Conservation (phyloP, 2,888 invertebrate genomes). For the Mellilla xanthometata region DNA sequence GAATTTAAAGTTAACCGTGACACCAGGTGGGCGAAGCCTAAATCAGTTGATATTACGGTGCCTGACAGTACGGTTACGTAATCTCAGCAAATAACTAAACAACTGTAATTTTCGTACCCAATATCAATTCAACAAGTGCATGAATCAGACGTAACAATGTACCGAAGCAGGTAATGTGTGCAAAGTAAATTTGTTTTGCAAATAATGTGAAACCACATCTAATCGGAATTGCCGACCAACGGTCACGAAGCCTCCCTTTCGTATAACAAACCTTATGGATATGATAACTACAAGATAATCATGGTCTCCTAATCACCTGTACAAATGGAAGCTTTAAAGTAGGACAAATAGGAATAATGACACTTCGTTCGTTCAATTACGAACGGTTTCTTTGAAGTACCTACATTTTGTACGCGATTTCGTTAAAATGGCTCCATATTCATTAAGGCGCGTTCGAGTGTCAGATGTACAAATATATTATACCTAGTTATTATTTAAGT, state of each 20-base stretch:
- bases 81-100: slow-evolving; percentile 25
- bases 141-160: slow-evolving; percentile 22
- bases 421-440: too few relatives aligned
- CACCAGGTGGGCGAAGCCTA: neutral
- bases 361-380: too few relatives aligned
- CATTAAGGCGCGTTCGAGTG: too few relatives aligned
- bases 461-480: too few relatives aligned
- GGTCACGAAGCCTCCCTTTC: slow-evolving; percentile 26
- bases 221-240: slow-evolving; percentile 28
- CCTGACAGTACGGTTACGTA: slow-evolving; percentile 18
- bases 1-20: neutral
- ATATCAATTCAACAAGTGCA: slow-evolving; percentile 17
- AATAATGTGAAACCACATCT: slow-evolving; percentile 37
- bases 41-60: slow-evolving; percentile 9
- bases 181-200: slow-evolving; percentile 33
- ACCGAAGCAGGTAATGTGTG: slow-evolving; percentile 25
- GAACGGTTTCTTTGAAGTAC: too few relatives aligned
- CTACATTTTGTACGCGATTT: too few relatives aligned
- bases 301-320: neutral
- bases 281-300: neutral
- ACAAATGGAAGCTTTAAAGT: too few relatives aligned
- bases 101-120: slow-evolving; percentile 20
- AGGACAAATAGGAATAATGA: too few relatives aligned
- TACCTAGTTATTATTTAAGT: too few relatives aligned
- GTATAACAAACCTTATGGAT: neutral